Evolutionary conservation across 1,140 invertebrate genomes (phyloP).

Genomic region (Microplitis demolitor): DNA sequence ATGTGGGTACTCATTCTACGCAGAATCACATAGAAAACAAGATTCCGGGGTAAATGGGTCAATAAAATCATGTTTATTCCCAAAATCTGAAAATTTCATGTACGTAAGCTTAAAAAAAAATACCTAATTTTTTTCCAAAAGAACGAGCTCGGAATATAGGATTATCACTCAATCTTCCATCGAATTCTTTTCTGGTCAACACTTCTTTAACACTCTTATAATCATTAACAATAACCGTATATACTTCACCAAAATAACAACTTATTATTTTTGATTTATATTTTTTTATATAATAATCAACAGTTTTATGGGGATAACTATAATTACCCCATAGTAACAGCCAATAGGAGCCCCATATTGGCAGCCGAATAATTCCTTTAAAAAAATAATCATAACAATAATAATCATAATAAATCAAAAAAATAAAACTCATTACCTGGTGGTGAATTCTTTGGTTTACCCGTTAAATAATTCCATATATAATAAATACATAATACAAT

Average conservation of each 20-base stretch:
- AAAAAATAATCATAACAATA: not conserved
- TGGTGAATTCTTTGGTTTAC: constrained; percentile 34
- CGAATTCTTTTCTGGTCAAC: constrained; percentile 51
- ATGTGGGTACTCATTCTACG: too few relatives aligned
- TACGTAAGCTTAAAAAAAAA: constrained; percentile 7
- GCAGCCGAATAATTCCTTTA: constrained; percentile 42
- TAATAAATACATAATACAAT: constrained; percentile 17
- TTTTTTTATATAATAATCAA: constrained; percentile 39
- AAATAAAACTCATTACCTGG: constrained; percentile 34
- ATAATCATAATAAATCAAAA: not conserved
- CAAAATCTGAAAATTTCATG: too few relatives aligned
- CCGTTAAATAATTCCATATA: constrained; percentile 23
- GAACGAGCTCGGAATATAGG: constrained; percentile 37
- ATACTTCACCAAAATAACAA: constrained; percentile 50
- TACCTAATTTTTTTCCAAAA: constrained; percentile 48
- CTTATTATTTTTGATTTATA: constrained; percentile 59
- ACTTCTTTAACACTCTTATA: constrained; percentile 53
- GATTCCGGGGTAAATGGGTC: too few relatives aligned
- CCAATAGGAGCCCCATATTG: constrained; percentile 46
- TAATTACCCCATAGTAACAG: constrained; percentile 43
- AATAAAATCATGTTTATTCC: too few relatives aligned
- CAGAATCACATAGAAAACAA: too few relatives aligned
- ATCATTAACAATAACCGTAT: constrained; percentile 50
- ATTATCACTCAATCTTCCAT: constrained; percentile 47
- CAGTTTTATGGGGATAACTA: constrained; percentile 32